These are phyloP conservation scores for Vanessa tameamea DNA, from an alignment of 1,140 invertebrate genomes.

Conservation along the genomic window DNA sequence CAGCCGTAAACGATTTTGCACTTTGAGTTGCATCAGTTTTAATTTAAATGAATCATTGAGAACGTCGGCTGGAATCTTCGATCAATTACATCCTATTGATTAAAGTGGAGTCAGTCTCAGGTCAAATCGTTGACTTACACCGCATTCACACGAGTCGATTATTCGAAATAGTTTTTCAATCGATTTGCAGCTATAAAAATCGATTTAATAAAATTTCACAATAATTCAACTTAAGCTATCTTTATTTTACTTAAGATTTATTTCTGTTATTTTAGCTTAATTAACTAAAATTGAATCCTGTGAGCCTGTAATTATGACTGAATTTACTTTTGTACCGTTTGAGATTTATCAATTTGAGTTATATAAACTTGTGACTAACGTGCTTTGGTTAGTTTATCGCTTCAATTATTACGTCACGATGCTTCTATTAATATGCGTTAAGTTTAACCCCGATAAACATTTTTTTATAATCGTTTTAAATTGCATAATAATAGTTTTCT, in stretches of 20 bases:
- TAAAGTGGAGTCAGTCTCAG: slow-evolving; percentile 35
- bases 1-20: not conserved
- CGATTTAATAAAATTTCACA: too few species aligned
- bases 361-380: slow-evolving; percentile 36
- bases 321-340: not conserved
- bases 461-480: not conserved
- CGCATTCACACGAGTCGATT: too few species aligned
- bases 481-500: slow-evolving; percentile 1
- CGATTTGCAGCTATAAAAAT: too few species aligned
- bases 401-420: slow-evolving; percentile 22
- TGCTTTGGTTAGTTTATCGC: slow-evolving; percentile 26
- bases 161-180: too few species aligned
- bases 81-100: slow-evolving; percentile 53
- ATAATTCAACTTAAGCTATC: too few species aligned
- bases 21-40: slow-evolving; percentile 5
- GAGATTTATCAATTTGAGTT: slow-evolving; percentile 26
- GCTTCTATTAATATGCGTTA: slow-evolving; percentile 14
- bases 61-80: not conserved
- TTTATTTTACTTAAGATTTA: too few species aligned
- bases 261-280: too few species aligned
- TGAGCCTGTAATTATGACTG: slow-evolving; percentile 2
- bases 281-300: too few species aligned
- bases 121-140: slow-evolving; percentile 26
- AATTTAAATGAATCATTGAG: slow-evolving; percentile 9
- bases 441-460: slow-evolving; percentile 11